These are phyloP conservation scores for Elmis aenea DNA, from an alignment of 2,888 invertebrate genomes.

Conservation along the genomic window DNA sequence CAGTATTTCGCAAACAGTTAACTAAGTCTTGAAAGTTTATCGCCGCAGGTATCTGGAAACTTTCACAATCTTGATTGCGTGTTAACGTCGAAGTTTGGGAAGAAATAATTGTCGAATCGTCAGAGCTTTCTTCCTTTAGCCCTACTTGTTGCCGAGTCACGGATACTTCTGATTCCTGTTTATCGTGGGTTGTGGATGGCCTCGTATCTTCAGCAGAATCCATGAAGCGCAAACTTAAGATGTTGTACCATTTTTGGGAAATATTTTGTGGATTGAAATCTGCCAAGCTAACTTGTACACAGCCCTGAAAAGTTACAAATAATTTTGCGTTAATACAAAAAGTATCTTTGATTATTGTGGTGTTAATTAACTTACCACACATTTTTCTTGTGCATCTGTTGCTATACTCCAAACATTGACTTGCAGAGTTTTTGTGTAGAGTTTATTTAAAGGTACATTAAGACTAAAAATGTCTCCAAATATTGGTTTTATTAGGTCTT, in stretches of 20 bases:
- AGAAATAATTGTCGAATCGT: slow-evolving; percentile 94
- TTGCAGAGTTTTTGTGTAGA: slow-evolving; percentile 84
- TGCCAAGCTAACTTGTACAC: slow-evolving; percentile 91
- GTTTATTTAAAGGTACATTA: slow-evolving; percentile 67
- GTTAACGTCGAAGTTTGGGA: slow-evolving; percentile 95
- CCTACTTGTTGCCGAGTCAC: slow-evolving; percentile 33
- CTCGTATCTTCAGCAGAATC: slow-evolving; percentile 49
- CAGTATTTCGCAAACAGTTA: slow-evolving; percentile 40
- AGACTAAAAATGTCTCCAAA: slow-evolving; percentile 77
- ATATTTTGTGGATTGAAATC: slow-evolving; percentile 84
- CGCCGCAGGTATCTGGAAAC: slow-evolving; percentile 50
- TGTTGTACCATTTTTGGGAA: slow-evolving; percentile 91
- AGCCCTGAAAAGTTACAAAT: slow-evolving; percentile 61
- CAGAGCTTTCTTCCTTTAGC: slow-evolving; percentile 84
- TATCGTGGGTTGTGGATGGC: slow-evolving; percentile 37
- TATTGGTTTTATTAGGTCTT: slow-evolving; percentile 64
- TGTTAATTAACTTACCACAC: slow-evolving; percentile 70
- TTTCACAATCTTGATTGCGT: slow-evolving; percentile 68
- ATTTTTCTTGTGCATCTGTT: slow-evolving; percentile 68
- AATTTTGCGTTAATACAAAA: neutral
- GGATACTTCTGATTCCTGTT: slow-evolving; percentile 52
- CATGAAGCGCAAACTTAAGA: slow-evolving; percentile 77
- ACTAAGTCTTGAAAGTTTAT: slow-evolving; percentile 53
- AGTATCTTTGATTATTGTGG: neutral
- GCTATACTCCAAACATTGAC: slow-evolving; percentile 78